These are phyloP conservation scores for Cerceris rybyensis DNA, from an alignment of 2,888 invertebrate species.

Conservation along the genomic window DNA sequence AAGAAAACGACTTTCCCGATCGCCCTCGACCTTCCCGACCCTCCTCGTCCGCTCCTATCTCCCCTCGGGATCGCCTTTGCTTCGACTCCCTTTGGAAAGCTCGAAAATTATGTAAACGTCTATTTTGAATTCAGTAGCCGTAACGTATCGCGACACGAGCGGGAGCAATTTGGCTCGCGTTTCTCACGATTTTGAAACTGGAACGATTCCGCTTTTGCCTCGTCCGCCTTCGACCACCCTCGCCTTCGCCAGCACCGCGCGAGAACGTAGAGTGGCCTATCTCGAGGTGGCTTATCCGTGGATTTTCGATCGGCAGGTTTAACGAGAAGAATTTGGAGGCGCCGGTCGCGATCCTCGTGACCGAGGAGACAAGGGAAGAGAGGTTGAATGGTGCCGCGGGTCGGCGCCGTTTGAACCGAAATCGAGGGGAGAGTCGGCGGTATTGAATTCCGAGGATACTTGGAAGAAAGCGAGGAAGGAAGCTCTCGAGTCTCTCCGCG, in stretches of 20 bases:
- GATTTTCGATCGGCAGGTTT: too few species aligned
- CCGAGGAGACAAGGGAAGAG: neutral
- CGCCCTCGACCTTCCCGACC: too few species aligned
- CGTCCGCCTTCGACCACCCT: slow-evolving; percentile 5
- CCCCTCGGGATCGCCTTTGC: neutral
- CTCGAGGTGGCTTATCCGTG: neutral
- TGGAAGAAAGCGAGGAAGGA: slow-evolving; percentile 11
- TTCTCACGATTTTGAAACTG: slow-evolving; percentile 6
- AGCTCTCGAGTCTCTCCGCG: slow-evolving; percentile 1
- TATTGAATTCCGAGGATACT: neutral
- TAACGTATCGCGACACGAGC: slow-evolving; percentile 27
- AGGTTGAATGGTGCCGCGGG: slow-evolving; percentile 72
- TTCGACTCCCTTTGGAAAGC: too few species aligned
- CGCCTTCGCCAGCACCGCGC: neutral
- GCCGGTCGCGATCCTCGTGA: slow-evolving; percentile 4
- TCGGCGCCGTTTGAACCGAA: slow-evolving; percentile 61
- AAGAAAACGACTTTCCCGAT: too few species aligned
- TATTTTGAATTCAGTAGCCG: slow-evolving; percentile 45
- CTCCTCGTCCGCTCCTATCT: too few species aligned
- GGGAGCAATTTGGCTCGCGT: slow-evolving; percentile 29
- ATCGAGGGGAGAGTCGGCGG: slow-evolving; percentile 15
- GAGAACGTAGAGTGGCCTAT: neutral
- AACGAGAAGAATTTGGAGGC: neutral
- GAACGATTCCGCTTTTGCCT: neutral
- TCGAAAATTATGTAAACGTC: slow-evolving; percentile 46